Percentiles rank a stretch among this genome's conserved stretches.
Conservation (phyloP, 2,113 vertebrate genomes). For the Sminthopsis crassicaudata region DNA sequence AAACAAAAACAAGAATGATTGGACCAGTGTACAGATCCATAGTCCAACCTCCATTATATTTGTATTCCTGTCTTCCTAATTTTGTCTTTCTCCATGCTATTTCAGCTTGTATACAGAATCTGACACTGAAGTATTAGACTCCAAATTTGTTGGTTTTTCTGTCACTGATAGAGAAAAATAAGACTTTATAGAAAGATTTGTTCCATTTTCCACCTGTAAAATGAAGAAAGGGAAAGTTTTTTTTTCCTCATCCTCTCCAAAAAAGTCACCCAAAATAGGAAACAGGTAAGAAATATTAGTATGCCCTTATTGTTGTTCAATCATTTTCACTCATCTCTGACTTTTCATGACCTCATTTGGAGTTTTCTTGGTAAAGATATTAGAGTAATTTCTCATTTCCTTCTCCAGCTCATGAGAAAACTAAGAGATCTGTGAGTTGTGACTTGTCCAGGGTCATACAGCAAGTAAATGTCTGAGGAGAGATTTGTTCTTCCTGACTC, state of each 20-base stretch:
- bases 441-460: too few species aligned
- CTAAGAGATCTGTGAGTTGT: too few species aligned
- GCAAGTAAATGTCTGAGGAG: too few species aligned
- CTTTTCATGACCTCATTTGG: too few species aligned
- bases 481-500: too few species aligned
- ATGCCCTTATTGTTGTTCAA: too few species aligned
- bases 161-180: neutral
- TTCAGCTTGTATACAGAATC: neutral
- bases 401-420: too few species aligned
- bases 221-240: neutral
- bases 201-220: neutral
- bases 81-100: neutral
- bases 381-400: too few species aligned
- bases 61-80: neutral
- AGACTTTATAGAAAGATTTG: neutral
- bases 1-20: too few species aligned
- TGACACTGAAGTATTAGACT: neutral
- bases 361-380: too few species aligned
- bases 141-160: neutral
- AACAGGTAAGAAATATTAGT: neutral
- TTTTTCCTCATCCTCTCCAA: neutral
- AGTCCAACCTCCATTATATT: neutral
- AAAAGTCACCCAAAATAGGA: neutral
- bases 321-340: too few species aligned
- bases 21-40: too few species aligned